These are phyloP conservation scores for Rhizomys pruinosus DNA, from an alignment of 2,113 vertebrate species.

Conservation along the genomic window DNA sequence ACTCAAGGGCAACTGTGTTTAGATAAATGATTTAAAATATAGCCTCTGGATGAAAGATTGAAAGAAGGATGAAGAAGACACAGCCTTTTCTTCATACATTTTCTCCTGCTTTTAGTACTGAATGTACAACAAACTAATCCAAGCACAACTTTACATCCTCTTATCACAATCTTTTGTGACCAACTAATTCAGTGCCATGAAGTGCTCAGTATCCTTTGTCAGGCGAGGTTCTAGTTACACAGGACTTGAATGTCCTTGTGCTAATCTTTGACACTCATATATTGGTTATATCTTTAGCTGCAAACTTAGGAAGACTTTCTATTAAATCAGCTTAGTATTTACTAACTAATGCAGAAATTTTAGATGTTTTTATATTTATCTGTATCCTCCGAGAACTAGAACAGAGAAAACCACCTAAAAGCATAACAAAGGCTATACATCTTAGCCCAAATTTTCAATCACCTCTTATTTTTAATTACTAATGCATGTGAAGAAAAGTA, in stretches of 20 bases:
- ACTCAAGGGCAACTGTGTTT: slow-evolving; percentile 27
- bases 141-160: slow-evolving; percentile 62
- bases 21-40: slow-evolving; percentile 54
- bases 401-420: background rate
- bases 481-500: background rate
- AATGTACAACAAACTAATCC: slow-evolving; percentile 42
- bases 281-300: slow-evolving; percentile 41
- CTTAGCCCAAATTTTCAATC: background rate
- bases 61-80: slow-evolving; percentile 29
- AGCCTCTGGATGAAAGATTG: slow-evolving; percentile 34
- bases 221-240: slow-evolving; percentile 58
- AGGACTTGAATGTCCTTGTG: slow-evolving; percentile 40
- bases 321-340: slow-evolving; percentile 59
- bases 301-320: slow-evolving; percentile 5
- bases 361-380: slow-evolving; percentile 34
- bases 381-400: slow-evolving; percentile 35
- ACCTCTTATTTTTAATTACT: slow-evolving; percentile 9
- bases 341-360: slow-evolving; percentile 56
- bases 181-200: background rate
- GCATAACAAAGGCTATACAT: background rate
- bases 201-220: slow-evolving; percentile 60
- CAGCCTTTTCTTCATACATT: background rate
- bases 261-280: slow-evolving; percentile 46
- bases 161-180: background rate
- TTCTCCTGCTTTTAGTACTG: slow-evolving; percentile 36